Base-by-base conservation (phyloP, 1,140 invertebrate species). In the Zophobas morio region DNA sequence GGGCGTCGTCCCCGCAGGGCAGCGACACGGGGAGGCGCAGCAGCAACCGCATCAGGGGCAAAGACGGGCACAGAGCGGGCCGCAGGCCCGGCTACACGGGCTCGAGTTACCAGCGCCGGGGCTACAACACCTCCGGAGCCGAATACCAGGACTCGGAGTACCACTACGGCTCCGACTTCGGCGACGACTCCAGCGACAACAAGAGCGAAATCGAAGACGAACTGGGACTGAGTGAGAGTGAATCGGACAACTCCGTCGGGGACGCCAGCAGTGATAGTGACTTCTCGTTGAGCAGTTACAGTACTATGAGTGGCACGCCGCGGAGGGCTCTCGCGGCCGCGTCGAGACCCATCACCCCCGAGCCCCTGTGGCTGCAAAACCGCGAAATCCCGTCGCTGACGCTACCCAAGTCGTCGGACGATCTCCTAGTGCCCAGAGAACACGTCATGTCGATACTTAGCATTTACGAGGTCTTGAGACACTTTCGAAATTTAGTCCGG, bases 391-490 rank as follows among this genome's bases (percentile, higher is more conserved):
- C 95, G 6, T 81, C 88, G 0, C 87, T 99, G 72, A 88, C 90
- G 6, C 86, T 99, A 76, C 97, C 98, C 3, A 90, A 93, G 80
- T 95, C 95, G 34, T 97, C 97, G 0, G 96, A 97, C 84, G 97
- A 99, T 88, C 88, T 99, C 53, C 86, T 97, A 20, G 90, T 98
- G 74, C 91, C 93, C 49, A 92, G 91, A 82, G 92, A 94, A 80
- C 87, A 94, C 82, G 89, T 97, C 6, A 91, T 99, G 89, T 89
- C 92, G 84, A 92, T 93, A 33, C 87, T 96, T 33, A 93, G 94
- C 78, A 92, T 99, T 75, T 99, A 99, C 88, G 98, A 99, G 91
- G 95, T 98, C 20, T 87, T 99, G 39, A 89, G 97, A 80, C 94
- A 97, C 84, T 99, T 98, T 86, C 90, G 95, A 80, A 94, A 94